Base-by-base conservation (phyloP, 2,888 invertebrate genomes). In the Eucriotettix oculatus region DNA sequence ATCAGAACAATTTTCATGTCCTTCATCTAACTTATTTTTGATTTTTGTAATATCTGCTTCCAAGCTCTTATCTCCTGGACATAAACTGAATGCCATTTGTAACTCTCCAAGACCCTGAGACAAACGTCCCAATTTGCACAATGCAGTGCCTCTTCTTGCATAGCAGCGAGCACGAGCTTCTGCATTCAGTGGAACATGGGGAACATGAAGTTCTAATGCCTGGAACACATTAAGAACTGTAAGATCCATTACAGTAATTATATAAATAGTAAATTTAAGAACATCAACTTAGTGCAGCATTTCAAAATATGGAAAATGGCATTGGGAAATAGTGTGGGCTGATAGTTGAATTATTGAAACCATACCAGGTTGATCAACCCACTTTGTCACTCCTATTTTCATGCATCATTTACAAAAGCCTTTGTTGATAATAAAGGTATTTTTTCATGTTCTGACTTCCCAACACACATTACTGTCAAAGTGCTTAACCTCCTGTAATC, bases 161-260 rank as follows among this genome's bases (percentile, higher is more conserved):
- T 88, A 82, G 68, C 89, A 88, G 65, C 82, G 81, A 1, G 85
- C 82, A 57, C 91, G 77, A 66, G 85, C 81, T 42, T 77, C 75
- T 1, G 82, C 79, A 74, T 92, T 92, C 52, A 81, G 79, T 59
- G 81, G 78, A 62, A 87, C 86, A 55, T 80, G 77, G 10, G 92
- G 91, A 66, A 78, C 79, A 74, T 90, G 76, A 58, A 90, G 73
- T 29, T 89, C 87, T 62, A 91, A 68, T 0, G 89, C 90, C 73
- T 82, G 74, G 0, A 66, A 29, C 29, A 29, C 29, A 29, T 29
- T 29, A 2, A 9, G 9, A 48, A 48, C 12, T 3, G 44, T 11
- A 44, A 9, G 48, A 48, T 48, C 2, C 5, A 48, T 14, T 14
- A 1, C 1, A 7, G 9, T 48, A 48, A 14, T 48, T 48, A 14